Conservation (phyloP, 1,140 invertebrate genomes). For the Apocrypta bakeri region DNA sequence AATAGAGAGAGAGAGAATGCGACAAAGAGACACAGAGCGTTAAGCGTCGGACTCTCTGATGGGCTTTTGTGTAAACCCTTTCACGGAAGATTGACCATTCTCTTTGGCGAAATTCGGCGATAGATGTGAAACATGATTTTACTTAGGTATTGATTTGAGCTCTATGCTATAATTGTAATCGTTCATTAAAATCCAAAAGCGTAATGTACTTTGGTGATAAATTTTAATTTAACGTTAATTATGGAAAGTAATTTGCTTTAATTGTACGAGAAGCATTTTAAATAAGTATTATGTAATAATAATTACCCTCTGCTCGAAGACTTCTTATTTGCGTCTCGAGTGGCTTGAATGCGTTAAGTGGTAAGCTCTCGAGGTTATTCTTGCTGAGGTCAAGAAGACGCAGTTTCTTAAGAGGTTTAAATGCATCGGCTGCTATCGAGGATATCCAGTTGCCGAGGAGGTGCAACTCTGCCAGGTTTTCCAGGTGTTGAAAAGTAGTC, state of each 20-base stretch:
- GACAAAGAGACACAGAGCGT: neutral
- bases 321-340: slow-evolving; percentile 87
- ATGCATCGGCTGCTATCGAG: slow-evolving; percentile 84
- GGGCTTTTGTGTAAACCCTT: too few species aligned
- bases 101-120: too few species aligned
- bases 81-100: too few species aligned
- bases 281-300: slow-evolving; percentile 35
- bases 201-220: too few species aligned
- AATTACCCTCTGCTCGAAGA: slow-evolving; percentile 87
- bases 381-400: slow-evolving; percentile 86
- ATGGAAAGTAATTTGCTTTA: neutral
- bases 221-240: neutral
- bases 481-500: slow-evolving; percentile 83
- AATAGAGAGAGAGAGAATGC: neutral
- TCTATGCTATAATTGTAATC: neutral
- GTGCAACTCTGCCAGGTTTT: slow-evolving; percentile 83
- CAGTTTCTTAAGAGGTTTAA: slow-evolving; percentile 85
- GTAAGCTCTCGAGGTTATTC: slow-evolving; percentile 89
- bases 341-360: slow-evolving; percentile 83
- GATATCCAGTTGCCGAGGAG: slow-evolving; percentile 89
- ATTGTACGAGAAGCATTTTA: neutral
- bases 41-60: too few species aligned
- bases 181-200: neutral
- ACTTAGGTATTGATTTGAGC: too few species aligned
- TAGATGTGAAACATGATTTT: too few species aligned